phyloP scores from a whole-genome alignment of 2,113 vertebrate species.

The Melanerpes aurifrons region DNA sequence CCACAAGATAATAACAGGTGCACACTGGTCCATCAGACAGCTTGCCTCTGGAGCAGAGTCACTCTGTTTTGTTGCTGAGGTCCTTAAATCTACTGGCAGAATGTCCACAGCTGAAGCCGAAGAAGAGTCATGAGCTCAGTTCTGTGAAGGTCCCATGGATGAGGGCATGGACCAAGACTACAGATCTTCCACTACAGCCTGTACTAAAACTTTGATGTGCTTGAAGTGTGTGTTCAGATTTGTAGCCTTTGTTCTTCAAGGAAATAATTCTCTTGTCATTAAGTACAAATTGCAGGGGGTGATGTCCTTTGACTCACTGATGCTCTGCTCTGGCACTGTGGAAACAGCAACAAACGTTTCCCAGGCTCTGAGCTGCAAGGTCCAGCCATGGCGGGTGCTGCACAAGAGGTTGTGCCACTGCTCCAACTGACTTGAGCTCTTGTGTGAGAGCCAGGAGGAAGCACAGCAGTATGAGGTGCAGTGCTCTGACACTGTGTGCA shows the following conservation, averaged over 20 bases:
- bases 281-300: neutral
- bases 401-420: neutral
- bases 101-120: conserved; percentile 53
- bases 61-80: conserved; percentile 37
- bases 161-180: rapidly evolving
- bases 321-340: neutral
- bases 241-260: neutral
- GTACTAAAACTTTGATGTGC: neutral
- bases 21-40: conserved; percentile 72
- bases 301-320: neutral
- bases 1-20: conserved; percentile 63
- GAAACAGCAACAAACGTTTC: neutral
- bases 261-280: neutral
- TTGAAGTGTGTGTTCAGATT: neutral
- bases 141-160: neutral
- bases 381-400: rapidly evolving
- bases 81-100: conserved; percentile 67
- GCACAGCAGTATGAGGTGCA: neutral
- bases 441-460: neutral
- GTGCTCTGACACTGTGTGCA: neutral
- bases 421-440: neutral
- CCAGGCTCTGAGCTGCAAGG: neutral
- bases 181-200: neutral
- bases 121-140: neutral
- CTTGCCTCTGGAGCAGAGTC: conserved; percentile 20